These are phyloP conservation scores for Troilus luridus DNA, from an alignment of 2,888 invertebrate genomes.

Conservation along the genomic window DNA sequence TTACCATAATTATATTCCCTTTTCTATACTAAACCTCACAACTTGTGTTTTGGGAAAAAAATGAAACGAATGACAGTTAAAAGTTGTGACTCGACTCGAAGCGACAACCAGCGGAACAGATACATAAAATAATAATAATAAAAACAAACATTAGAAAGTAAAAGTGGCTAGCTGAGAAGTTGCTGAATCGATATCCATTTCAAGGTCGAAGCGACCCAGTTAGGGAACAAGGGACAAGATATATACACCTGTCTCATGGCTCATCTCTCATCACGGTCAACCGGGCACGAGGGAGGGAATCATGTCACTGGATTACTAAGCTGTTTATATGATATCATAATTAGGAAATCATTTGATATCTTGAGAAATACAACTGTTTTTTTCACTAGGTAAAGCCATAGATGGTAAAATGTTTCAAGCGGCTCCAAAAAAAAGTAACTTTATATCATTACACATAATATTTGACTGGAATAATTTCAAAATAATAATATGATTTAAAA, in stretches of 20 bases:
- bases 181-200: constrained; percentile 15
- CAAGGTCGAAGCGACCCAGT: constrained; percentile 40
- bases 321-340: background rate
- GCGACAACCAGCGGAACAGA: too few relatives aligned
- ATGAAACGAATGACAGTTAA: too few relatives aligned
- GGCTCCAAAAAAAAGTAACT: background rate
- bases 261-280: background rate
- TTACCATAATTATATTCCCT: too few relatives aligned
- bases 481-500: too few relatives aligned
- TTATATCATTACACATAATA: too few relatives aligned
- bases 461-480: too few relatives aligned
- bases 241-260: background rate
- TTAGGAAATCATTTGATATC: background rate
- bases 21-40: too few relatives aligned
- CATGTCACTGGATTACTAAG: background rate
- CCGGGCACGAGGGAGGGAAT: background rate
- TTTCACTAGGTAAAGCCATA: too few relatives aligned
- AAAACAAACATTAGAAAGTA: constrained; percentile 22
- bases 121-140: background rate
- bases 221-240: background rate
- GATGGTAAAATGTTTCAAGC: background rate
- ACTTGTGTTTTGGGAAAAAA: too few relatives aligned
- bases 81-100: too few relatives aligned
- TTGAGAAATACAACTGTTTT: background rate
- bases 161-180: background rate